Percentiles rank a stretch among this genome's conserved stretches.
Evolutionary conservation across 2,113 vertebrate species (phyloP).

Genomic region (Callopanchax toddi): DNA sequence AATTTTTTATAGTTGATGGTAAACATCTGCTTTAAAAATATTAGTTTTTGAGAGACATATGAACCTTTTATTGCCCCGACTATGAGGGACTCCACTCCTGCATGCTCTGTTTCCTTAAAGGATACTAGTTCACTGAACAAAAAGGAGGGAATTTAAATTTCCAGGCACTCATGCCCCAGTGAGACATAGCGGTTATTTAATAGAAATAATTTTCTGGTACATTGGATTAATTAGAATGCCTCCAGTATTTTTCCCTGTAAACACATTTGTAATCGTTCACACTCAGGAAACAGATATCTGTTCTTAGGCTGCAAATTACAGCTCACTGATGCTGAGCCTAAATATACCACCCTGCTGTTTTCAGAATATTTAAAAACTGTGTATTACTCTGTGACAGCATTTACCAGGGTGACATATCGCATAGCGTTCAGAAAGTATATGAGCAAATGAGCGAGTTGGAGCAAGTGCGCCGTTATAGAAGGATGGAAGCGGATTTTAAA

Average conservation of each 20-base stretch:
- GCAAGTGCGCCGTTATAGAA: neutral
- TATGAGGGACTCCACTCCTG: neutral
- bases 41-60: slow-evolving; percentile 2
- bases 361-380: neutral
- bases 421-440: neutral
- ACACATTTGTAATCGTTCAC: slow-evolving; percentile 53
- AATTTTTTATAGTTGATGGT: neutral
- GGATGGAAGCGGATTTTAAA: neutral
- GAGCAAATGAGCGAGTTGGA: neutral
- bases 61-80: slow-evolving; percentile 1
- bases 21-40: neutral
- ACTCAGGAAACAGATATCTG: slow-evolving; percentile 30
- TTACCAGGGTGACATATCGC: neutral
- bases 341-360: neutral
- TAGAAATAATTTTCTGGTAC: slow-evolving; percentile 58
- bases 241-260: slow-evolving; percentile 46
- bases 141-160: slow-evolving; percentile 25
- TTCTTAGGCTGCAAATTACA: slow-evolving; percentile 33
- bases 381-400: neutral
- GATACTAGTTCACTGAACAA: slow-evolving; percentile 21
- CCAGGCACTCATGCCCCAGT: slow-evolving; percentile 25
- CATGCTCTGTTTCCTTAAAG: slow-evolving; percentile 20
- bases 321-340: neutral
- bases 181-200: slow-evolving; percentile 38
- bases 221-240: slow-evolving; percentile 55